phyloP scores from a whole-genome alignment of 2,888 invertebrate genomes.

The Eretmocerus hayati region DNA sequence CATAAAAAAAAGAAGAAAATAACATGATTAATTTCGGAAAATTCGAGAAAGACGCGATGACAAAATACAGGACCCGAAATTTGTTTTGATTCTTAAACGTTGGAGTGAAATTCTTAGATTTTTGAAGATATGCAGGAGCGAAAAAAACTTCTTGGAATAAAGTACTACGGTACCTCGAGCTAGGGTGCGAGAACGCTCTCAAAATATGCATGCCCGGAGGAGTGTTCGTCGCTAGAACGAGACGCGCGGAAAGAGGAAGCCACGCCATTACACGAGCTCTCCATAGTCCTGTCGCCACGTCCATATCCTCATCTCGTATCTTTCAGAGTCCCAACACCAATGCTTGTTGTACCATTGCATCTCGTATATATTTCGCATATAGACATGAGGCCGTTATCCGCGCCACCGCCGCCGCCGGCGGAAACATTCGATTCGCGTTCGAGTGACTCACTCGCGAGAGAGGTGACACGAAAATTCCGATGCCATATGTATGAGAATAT shows the following conservation, averaged over 20 bases:
- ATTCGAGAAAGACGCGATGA: no score
- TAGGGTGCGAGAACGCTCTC: no score
- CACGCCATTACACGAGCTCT: constrained; percentile 21
- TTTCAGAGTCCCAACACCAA: background rate
- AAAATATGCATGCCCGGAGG: constrained; percentile 38
- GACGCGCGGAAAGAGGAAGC: constrained; percentile 22
- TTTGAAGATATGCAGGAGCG: no score
- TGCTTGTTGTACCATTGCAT: background rate
- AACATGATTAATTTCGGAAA: background rate
- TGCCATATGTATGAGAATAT: no score
- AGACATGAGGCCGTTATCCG: background rate
- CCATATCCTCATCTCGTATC: constrained; percentile 5
- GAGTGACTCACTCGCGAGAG: constrained; percentile 7
- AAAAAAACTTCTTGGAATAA: no score
- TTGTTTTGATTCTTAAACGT: no score
- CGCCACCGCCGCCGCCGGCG: constrained; percentile 9
- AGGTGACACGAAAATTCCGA: constrained; percentile 11
- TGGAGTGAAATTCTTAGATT: no score
- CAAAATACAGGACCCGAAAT: no score
- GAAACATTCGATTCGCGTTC: constrained; percentile 16
- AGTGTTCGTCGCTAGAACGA: constrained; percentile 14
- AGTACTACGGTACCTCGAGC: no score
- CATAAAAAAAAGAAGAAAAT: background rate
- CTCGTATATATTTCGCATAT: background rate
- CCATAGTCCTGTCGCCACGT: background rate